phyloP scores from a whole-genome alignment of 2,113 vertebrate genomes.

The Amphilophus citrinellus region DNA sequence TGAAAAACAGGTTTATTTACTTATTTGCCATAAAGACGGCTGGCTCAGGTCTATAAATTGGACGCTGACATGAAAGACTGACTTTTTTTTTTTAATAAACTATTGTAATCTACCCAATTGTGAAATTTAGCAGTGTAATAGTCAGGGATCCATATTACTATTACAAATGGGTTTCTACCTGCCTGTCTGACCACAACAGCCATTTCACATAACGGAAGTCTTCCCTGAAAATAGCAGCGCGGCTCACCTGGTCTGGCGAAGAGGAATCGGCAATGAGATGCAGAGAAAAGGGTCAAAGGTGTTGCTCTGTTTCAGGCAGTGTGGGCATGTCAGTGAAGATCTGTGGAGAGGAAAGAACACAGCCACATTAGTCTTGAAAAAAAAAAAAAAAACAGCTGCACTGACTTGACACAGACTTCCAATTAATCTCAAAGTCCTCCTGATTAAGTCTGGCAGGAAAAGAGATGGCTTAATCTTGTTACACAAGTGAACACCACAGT shows the following conservation, averaged over 20 bases:
- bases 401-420: slow-evolving; percentile 10
- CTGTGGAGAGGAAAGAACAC: slow-evolving; percentile 70
- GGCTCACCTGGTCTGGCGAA: slow-evolving; percentile 93
- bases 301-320: slow-evolving; percentile 96
- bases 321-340: slow-evolving; percentile 95
- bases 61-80: neutral
- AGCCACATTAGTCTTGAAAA: neutral
- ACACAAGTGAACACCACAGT: slow-evolving; percentile 28
- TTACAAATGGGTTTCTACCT: neutral
- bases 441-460: slow-evolving; percentile 27
- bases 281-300: slow-evolving; percentile 97
- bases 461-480: slow-evolving; percentile 29
- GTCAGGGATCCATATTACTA: neutral
- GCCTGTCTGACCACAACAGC: neutral
- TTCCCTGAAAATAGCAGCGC: neutral
- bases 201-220: neutral
- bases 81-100: neutral
- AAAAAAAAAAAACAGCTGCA: neutral
- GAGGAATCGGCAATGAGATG: slow-evolving; percentile 93
- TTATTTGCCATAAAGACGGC: too few species aligned
- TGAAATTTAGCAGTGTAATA: neutral
- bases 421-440: slow-evolving; percentile 20
- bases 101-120: neutral
- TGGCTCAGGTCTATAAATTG: too few species aligned
- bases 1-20: too few species aligned